Base-by-base conservation (phyloP, 1,140 invertebrate genomes). In the Drosophila insularis region DNA sequence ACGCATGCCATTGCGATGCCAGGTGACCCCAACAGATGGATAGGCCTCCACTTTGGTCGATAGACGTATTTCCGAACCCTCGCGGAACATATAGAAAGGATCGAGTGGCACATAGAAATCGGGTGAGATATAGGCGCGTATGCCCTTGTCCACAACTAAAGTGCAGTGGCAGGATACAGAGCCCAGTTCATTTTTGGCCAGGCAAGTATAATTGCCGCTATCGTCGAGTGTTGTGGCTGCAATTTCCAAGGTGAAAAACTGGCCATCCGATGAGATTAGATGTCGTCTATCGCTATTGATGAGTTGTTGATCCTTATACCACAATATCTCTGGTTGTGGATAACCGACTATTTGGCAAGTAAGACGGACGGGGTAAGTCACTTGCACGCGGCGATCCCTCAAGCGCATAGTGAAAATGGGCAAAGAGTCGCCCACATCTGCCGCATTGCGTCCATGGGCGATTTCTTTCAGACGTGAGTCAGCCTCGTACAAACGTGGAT, bases 331-430 rank as follows among this genome's bases (percentile, higher is more conserved):
- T 0, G 97, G 96, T 6, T 93, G 91, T 1, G 97, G 97, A 82
- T 94, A 93, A 2, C 97, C 98, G 7, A 95, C 94, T 13, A 96
- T 94, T 92, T 98, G 96, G 91, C 98, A 97, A 1, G 97, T 97
- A 21, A 99, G 93, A 72, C 96, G 95, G 58, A 96, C 97, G 11
- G 95, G 97, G 93, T 96, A 97, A 0, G 96, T 96, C 5, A 95
- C 94, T 89, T 97, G 96, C 0, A 97, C 96, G 7, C 96, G 93
- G 60, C 96, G 93, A 89, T 97, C 96, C n/a, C 96, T 93, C 23
- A 98, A 92, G 21, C 96, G 94, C 95, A 97, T 97, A 0, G 96
- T 97, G 84, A 98, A 98, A 80, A 97, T 95, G 0, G 97, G 97
- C 1, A 96, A 92, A 65, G 94, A 78, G 43, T 92, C 89, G 6